Evolutionary conservation across 2,113 vertebrate genomes (phyloP).

Genomic region (Oncorhynchus tshawytscha): DNA sequence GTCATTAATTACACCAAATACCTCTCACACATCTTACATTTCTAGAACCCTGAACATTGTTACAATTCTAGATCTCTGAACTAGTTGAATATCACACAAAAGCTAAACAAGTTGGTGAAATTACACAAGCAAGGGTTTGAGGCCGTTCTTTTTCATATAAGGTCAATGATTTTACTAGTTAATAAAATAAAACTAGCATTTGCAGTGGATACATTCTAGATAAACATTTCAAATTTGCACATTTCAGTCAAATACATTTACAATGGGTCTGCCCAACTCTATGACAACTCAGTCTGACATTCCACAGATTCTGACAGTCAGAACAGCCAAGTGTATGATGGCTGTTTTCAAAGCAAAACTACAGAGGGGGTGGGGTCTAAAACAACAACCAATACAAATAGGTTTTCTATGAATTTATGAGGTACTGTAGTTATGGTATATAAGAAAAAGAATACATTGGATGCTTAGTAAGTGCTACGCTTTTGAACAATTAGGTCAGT

Average conservation of each 20-base stretch:
- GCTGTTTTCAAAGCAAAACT: slow-evolving; percentile 7
- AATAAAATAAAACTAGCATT: slow-evolving; percentile 35
- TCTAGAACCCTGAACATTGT: slow-evolving; percentile 50
- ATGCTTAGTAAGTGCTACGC: slow-evolving; percentile 14
- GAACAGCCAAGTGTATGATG: slow-evolving; percentile 1
- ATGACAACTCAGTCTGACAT: slow-evolving; percentile 26
- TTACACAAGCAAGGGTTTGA: slow-evolving; percentile 23
- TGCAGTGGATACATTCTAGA: slow-evolving; percentile 29
- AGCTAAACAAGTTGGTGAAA: slow-evolving; percentile 21
- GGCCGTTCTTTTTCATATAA: slow-evolving; percentile 11
- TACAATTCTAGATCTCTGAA: slow-evolving; percentile 52
- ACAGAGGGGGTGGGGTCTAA: slow-evolving; percentile 16
- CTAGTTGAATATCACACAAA: slow-evolving; percentile 37
- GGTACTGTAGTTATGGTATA: slow-evolving; percentile 55
- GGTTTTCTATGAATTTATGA: slow-evolving; percentile 50
- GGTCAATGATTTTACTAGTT: slow-evolving; percentile 47
- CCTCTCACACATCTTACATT: slow-evolving; percentile 37
- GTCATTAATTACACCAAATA: slow-evolving; percentile 46
- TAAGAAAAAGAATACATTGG: slow-evolving; percentile 7
- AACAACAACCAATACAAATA: slow-evolving; percentile 37
- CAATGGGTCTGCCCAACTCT: slow-evolving; percentile 16
- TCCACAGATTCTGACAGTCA: neutral
- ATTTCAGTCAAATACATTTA: slow-evolving; percentile 41
- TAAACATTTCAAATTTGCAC: slow-evolving; percentile 35
- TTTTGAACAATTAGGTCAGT: slow-evolving; percentile 1